These are phyloP conservation scores for Trichechus manatus DNA, from an alignment of 2,113 vertebrate species.

Conservation along the genomic window DNA sequence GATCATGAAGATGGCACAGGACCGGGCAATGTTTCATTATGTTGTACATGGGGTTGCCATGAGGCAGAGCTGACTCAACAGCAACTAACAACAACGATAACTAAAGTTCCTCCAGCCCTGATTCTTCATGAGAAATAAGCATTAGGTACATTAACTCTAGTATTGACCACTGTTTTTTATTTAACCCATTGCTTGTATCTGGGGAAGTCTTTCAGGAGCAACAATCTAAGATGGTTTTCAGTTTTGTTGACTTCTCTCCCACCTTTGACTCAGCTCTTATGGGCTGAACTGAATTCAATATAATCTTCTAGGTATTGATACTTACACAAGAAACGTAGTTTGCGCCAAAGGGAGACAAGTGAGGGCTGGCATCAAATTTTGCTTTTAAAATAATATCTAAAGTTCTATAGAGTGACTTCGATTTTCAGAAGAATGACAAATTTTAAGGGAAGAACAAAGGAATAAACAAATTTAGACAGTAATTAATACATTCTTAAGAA, in stretches of 20 bases:
- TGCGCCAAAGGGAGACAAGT: not conserved
- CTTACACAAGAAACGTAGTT: not conserved
- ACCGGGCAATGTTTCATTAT: not conserved
- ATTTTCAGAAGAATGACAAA: not conserved
- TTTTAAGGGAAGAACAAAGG: conserved; percentile 30
- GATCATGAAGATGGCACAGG: not conserved
- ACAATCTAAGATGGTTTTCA: not conserved
- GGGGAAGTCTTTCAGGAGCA: not conserved
- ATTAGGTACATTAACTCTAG: not conserved
- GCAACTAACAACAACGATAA: too few relatives aligned
- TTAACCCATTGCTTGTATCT: not conserved
- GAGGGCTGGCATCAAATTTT: not conserved
- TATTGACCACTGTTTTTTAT: not conserved
- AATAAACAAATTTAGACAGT: not conserved
- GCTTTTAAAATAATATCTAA: not conserved
- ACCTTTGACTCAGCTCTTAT: not conserved
- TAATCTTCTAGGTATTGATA: not conserved
- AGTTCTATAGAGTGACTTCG: conserved; percentile 35
- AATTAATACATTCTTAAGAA: not conserved
- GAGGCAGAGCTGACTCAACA: not conserved
- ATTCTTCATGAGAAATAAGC: not conserved
- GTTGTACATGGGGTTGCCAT: not conserved
- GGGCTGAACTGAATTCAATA: not conserved
- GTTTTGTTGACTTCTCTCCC: not conserved
- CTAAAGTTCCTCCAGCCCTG: too few relatives aligned